phyloP scores from a whole-genome alignment of 2,113 vertebrate species.

The Corvus cornix region DNA sequence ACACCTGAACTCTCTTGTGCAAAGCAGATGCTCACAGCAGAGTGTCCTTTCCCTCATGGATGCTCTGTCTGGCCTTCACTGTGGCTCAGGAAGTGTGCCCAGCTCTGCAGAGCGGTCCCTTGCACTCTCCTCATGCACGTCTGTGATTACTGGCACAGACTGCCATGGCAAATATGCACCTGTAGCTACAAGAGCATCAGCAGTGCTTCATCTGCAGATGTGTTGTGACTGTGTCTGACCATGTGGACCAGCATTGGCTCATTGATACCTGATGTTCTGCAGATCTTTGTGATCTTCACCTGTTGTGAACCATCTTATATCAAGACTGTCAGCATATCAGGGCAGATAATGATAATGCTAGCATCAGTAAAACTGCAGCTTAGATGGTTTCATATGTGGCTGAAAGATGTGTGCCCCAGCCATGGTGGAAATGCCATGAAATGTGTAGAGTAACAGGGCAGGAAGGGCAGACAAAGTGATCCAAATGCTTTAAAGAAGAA shows the following conservation, averaged over 20 bases:
- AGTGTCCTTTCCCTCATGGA: accelerated
- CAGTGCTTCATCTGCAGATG: background rate
- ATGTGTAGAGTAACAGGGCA: background rate
- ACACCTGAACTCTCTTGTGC: background rate
- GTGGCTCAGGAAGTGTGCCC: background rate
- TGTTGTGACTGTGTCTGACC: background rate
- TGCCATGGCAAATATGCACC: accelerated
- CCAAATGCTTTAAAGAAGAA: background rate
- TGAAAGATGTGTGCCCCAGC: background rate
- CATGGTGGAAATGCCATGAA: background rate
- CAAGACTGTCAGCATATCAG: background rate
- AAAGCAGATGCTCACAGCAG: background rate
- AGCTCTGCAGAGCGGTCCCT: background rate
- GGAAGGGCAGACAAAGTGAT: background rate
- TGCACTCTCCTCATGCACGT: accelerated
- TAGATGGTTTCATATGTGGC: background rate
- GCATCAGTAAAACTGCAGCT: background rate
- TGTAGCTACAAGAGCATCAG: background rate
- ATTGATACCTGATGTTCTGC: background rate
- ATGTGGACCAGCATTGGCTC: background rate
- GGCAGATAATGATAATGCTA: background rate
- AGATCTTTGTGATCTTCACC: background rate
- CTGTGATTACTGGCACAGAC: background rate
- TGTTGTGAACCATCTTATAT: background rate
- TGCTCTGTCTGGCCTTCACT: accelerated